Conservation (phyloP, 2,113 vertebrate species). For the Corythornis madagascariensis region DNA sequence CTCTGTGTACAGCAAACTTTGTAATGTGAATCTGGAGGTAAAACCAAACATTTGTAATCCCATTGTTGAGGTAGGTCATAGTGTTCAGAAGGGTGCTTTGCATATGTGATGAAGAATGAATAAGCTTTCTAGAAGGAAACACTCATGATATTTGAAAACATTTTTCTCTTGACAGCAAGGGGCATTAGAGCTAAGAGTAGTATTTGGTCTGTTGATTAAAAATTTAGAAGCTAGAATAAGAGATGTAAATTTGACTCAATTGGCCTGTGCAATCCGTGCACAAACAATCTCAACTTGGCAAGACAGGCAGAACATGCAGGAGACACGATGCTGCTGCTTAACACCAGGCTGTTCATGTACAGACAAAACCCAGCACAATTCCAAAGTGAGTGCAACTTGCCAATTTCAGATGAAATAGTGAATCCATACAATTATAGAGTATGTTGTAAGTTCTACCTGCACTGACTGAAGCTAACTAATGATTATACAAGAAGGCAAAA, state of each 20-base stretch:
- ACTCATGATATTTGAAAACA: neutral
- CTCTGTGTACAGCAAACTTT: neutral
- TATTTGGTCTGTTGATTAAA: neutral
- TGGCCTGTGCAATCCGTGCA: neutral
- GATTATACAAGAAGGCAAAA: neutral
- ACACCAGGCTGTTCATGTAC: neutral
- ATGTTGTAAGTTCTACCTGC: neutral
- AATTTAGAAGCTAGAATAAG: neutral
- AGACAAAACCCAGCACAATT: neutral
- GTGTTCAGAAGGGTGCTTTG: neutral
- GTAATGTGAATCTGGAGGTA: neutral
- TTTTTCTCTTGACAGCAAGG: neutral
- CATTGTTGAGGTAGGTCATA: neutral
- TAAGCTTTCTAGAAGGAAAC: neutral
- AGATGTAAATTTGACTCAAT: neutral
- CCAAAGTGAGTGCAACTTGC: neutral
- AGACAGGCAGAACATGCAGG: neutral
- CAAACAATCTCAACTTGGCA: neutral
- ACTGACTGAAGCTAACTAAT: neutral
- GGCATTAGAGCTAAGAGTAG: neutral
- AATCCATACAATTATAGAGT: neutral
- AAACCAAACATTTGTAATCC: neutral
- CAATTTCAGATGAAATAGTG: neutral
- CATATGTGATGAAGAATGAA: neutral
- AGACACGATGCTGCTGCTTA: neutral